These are phyloP conservation scores for Venustaconcha ellipsiformis DNA, from an alignment of 1,140 invertebrate genomes.

Conservation along the genomic window DNA sequence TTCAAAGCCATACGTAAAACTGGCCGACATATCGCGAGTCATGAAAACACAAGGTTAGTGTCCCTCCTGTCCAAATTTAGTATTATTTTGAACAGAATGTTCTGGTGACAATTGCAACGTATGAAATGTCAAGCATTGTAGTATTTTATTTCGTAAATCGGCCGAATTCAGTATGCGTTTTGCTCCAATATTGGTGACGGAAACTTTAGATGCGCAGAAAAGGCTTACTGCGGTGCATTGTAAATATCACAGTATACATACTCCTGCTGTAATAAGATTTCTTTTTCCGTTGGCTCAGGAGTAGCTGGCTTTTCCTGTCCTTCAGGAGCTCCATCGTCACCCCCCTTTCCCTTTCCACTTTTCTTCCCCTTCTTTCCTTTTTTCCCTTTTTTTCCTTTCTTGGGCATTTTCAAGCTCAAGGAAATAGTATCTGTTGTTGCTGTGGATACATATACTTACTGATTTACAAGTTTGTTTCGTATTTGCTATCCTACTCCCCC, in stretches of 20 bases:
- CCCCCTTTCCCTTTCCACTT: slow-evolving; percentile 43
- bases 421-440: slow-evolving; percentile 29
- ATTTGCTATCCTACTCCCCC: neutral
- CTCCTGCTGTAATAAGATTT: slow-evolving; percentile 62
- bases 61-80: too few species aligned
- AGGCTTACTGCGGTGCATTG: neutral
- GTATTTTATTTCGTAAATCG: too few species aligned
- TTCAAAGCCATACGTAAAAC: too few species aligned
- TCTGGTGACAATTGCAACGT: too few species aligned
- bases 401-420: slow-evolving; percentile 36
- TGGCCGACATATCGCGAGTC: too few species aligned
- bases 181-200: too few species aligned
- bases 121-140: too few species aligned
- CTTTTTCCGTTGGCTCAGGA: slow-evolving; percentile 60
- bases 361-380: slow-evolving; percentile 57
- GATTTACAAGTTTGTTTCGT: neutral
- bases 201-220: too few species aligned
- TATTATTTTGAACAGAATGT: too few species aligned
- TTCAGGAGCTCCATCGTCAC: slow-evolving; percentile 34
- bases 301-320: slow-evolving; percentile 42
- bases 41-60: too few species aligned
- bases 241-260: slow-evolving; percentile 36
- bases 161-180: too few species aligned
- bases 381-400: slow-evolving; percentile 57
- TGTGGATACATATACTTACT: slow-evolving; percentile 9